Percentiles rank a stretch among this genome's conserved stretches.
phyloP scores from a whole-genome alignment of 2,888 invertebrate species.

The Malachius bipustulatus region DNA sequence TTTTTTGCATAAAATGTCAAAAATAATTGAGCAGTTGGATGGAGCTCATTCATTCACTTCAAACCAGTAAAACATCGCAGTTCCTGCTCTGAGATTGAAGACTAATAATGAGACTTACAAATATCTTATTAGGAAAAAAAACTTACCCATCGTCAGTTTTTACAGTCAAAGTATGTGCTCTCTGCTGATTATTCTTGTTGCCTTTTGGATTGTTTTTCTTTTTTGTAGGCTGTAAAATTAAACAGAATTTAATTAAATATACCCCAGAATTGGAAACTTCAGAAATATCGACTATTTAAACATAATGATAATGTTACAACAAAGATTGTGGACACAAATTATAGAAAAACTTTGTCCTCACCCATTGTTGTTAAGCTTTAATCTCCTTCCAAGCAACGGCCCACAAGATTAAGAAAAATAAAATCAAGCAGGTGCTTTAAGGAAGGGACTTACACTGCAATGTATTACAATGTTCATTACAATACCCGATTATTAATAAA shows the following conservation, averaged over 20 bases:
- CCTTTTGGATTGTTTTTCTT: slow-evolving; percentile 32
- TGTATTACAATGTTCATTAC: too few relatives aligned
- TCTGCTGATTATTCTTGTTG: slow-evolving; percentile 22
- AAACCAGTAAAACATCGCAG: too few relatives aligned
- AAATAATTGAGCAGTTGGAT: too few relatives aligned
- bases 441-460: slow-evolving; percentile 4
- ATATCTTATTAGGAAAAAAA: too few relatives aligned
- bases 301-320: slow-evolving; percentile 8
- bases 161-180: slow-evolving; percentile 30
- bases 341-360: slow-evolving; percentile 4
- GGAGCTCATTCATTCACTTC: too few relatives aligned
- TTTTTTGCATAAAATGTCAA: too few relatives aligned
- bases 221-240: slow-evolving; percentile 28
- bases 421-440: slow-evolving; percentile 5
- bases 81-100: too few relatives aligned
- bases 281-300: slow-evolving; percentile 1
- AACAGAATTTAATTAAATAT: slow-evolving; percentile 4
- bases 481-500: too few relatives aligned
- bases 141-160: slow-evolving; percentile 35
- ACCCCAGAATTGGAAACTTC: background rate
- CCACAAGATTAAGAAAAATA: background rate
- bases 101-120: background rate
- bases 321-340: slow-evolving; percentile 8
- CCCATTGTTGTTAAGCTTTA: slow-evolving; percentile 9
- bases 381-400: slow-evolving; percentile 7